Base-by-base conservation (phyloP, 1,140 invertebrate genomes). In the Varroa destructor region DNA sequence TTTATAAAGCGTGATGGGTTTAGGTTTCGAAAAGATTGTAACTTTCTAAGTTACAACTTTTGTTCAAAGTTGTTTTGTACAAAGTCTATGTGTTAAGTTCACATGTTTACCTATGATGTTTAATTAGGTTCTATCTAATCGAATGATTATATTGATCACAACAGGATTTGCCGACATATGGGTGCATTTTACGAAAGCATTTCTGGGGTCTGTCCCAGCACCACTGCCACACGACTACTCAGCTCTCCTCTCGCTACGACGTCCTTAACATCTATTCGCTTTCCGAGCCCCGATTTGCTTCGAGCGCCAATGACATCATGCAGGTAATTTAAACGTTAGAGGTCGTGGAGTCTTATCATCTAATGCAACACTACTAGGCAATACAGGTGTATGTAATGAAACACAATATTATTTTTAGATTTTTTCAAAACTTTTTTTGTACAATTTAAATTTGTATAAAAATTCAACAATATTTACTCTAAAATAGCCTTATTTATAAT, bases 141-240 rank as follows among this genome's bases (percentile, higher is more conserved):
- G 25, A 25, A 25, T 25, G 25, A 25, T 25, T 25, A 25, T 25
- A 25, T 25, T 25, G 25, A 25, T 25, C 25, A 51, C 8, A 5
- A 8, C 61, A 67, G 61, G 61, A 67, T 46, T 67, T 67, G 61
- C 61, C 61, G 61, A 67, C 61, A 37, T 67, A 67, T 67, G 61
- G 61, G 40, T 67, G 61, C 61, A 67, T 67, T 67, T 67, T 67
- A 67, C 61, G 61, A 40, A 67, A 67, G 61, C 61, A 67, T 67
- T 67, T 67, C 61, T 67, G 61, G 61, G 61, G 61, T 40, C 61
- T 67, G 40, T 67, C 61, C 61, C 61, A 67, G 46, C 61, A 67
- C 46, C 61, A 67, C 46, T 67, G 61, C 61, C 61, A 67, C 61
- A 67, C 61, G 14, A 67, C 61, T 67, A 67, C 61, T 67, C 61